A percentile compares a stretch with the other conserved stretches of the same genome.
Evolutionary conservation across 2,888 invertebrate species (phyloP).

Genomic region (Drosophila borborema): DNA sequence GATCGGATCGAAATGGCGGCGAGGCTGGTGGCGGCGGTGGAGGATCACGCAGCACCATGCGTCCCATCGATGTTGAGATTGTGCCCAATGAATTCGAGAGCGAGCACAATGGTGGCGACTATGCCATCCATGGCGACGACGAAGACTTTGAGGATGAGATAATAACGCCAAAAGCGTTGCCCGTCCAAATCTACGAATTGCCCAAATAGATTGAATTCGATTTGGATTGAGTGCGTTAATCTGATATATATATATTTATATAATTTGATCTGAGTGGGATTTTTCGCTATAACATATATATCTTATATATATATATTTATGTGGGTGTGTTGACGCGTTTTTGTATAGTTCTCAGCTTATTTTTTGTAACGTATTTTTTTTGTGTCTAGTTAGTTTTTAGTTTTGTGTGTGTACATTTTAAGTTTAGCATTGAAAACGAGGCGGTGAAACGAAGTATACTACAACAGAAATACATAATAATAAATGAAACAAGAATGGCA

Average conservation of each 20-base stretch:
- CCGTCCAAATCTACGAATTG: constrained; percentile 83
- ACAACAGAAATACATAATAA: constrained; percentile 35
- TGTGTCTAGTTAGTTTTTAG: constrained; percentile 67
- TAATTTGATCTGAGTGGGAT: constrained; percentile 40
- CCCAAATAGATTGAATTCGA: constrained; percentile 76
- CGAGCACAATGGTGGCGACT: constrained; percentile 82
- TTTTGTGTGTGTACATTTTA: constrained; percentile 67
- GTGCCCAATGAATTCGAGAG: constrained; percentile 84
- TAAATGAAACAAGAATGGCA: constrained; percentile 16
- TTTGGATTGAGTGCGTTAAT: constrained; percentile 1
- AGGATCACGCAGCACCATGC: constrained; percentile 69
- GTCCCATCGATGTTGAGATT: constrained; percentile 84
- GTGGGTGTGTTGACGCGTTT: constrained; percentile 55
- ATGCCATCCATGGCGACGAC: constrained; percentile 83
- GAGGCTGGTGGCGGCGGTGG: constrained; percentile 62
- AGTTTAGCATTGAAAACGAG: constrained; percentile 74
- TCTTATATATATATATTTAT: constrained; percentile 11
- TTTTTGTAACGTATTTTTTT: constrained; percentile 69
- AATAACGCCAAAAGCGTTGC: constrained; percentile 85
- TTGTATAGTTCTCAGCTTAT: constrained; percentile 76
- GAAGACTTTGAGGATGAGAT: constrained; percentile 85
- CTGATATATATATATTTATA: not conserved
- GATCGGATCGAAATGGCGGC: constrained; percentile 68
- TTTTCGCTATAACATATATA: constrained; percentile 11
- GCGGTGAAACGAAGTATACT: constrained; percentile 77